Evolutionary conservation across 2,113 vertebrate species (phyloP).

Genomic region (Tauraco erythrolophus): DNA sequence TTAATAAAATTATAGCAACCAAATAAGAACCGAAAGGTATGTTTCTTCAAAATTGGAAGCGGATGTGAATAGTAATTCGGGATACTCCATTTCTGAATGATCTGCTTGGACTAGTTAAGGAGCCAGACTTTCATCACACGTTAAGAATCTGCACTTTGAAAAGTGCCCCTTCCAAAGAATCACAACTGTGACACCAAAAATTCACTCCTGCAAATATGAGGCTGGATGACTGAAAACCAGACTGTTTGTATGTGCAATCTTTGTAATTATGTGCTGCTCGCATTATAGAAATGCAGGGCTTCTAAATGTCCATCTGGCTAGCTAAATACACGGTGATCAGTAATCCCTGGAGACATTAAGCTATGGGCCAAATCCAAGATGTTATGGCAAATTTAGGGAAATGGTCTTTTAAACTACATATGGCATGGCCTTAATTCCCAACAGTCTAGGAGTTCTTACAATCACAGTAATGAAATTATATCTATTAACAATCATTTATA

Average conservation of each 20-base stretch:
- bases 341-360: slow-evolving; percentile 5
- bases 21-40: not conserved
- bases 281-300: not conserved
- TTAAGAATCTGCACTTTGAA: not conserved
- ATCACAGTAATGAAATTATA: not conserved
- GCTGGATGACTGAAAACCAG: not conserved
- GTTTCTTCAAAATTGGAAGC: not conserved
- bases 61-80: not conserved
- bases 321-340: slow-evolving; percentile 23
- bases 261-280: not conserved
- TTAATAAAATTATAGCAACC: not conserved
- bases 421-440: not conserved
- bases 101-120: not conserved
- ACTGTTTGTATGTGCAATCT: not conserved
- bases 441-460: not conserved
- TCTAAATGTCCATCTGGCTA: slow-evolving; percentile 34
- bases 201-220: not conserved
- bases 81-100: not conserved
- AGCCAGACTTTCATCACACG: not conserved
- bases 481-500: not conserved
- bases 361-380: slow-evolving; percentile 7
- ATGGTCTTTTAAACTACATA: slow-evolving; percentile 24
- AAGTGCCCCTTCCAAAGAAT: not conserved
- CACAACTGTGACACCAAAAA: not conserved
- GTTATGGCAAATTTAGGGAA: slow-evolving; percentile 34